These are phyloP conservation scores for Creontiades dilutus DNA, from an alignment of 2,888 invertebrate genomes.

Conservation along the genomic window DNA sequence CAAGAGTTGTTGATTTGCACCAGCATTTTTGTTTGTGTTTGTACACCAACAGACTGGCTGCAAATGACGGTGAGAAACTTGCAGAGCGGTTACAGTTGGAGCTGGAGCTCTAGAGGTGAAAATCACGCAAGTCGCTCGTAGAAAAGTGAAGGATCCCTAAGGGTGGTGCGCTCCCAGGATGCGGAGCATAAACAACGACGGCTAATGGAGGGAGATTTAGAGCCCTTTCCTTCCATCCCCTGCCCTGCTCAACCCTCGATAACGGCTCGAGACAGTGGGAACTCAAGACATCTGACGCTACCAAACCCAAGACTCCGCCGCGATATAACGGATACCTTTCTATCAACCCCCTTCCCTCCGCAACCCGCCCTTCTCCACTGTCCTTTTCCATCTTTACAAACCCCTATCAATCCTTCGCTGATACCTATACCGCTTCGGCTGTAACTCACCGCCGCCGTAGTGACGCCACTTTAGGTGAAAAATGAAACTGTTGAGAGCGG, in stretches of 20 bases:
- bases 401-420: constrained; percentile 43
- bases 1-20: too few species aligned
- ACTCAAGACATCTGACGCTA: constrained; percentile 35
- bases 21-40: too few species aligned
- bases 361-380: neutral
- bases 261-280: constrained; percentile 29
- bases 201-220: constrained; percentile 36
- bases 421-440: constrained; percentile 34
- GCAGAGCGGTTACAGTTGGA: neutral
- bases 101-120: neutral
- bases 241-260: neutral
- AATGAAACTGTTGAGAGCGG: constrained; percentile 44
- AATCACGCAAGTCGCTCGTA: neutral
- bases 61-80: too few species aligned
- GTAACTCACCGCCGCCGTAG: constrained; percentile 31
- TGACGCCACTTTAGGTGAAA: constrained; percentile 43
- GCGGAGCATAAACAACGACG: neutral
- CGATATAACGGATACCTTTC: constrained; percentile 30
- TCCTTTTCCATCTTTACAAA: constrained; percentile 40
- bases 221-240: neutral
- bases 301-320: neutral
- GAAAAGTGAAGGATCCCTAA: neutral
- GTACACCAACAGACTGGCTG: too few species aligned
- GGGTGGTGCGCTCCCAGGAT: neutral
- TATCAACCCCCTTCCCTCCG: constrained; percentile 10